These are phyloP conservation scores for Melangyna quadrimaculata DNA, from an alignment of 2,888 invertebrate genomes.

Conservation along the genomic window DNA sequence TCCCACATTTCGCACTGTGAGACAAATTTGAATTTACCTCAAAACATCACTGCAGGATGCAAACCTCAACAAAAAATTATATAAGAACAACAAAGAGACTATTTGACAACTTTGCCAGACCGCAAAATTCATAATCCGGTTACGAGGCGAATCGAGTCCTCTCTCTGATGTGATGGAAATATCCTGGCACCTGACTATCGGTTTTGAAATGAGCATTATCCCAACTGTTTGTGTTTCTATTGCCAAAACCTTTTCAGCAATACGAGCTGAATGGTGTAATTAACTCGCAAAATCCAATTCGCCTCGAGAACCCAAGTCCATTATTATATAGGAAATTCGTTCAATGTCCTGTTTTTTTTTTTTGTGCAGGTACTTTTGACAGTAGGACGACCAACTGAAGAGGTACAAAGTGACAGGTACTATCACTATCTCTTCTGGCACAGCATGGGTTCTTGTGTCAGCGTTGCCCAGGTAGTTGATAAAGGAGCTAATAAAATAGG, in stretches of 20 bases:
- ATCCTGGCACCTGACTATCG: constrained; percentile 44
- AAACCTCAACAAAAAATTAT: constrained; percentile 48
- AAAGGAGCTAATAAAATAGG: constrained; percentile 59
- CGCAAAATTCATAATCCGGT: constrained; percentile 68
- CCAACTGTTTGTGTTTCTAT: constrained; percentile 60
- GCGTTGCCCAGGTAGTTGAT: constrained; percentile 17
- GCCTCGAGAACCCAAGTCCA: neutral
- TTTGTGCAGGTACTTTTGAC: constrained; percentile 18
- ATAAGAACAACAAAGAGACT: constrained; percentile 24
- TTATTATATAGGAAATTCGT: neutral
- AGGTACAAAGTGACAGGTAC: constrained; percentile 40
- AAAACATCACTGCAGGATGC: constrained; percentile 48
- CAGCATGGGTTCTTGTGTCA: constrained; percentile 47
- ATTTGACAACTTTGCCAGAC: constrained; percentile 41
- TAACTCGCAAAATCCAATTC: constrained; percentile 58
- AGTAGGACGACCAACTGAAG: neutral
- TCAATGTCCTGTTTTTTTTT: neutral
- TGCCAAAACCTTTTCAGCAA: constrained; percentile 50
- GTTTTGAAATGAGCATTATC: neutral
- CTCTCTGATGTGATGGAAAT: neutral
- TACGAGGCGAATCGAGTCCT: constrained; percentile 47
- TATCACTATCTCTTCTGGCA: constrained; percentile 52
- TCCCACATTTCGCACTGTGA: constrained; percentile 23
- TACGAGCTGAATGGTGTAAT: constrained; percentile 21
- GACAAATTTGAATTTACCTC: constrained; percentile 45